phyloP scores from a whole-genome alignment of 2,888 invertebrate species.

The Euplagia quadripunctaria region DNA sequence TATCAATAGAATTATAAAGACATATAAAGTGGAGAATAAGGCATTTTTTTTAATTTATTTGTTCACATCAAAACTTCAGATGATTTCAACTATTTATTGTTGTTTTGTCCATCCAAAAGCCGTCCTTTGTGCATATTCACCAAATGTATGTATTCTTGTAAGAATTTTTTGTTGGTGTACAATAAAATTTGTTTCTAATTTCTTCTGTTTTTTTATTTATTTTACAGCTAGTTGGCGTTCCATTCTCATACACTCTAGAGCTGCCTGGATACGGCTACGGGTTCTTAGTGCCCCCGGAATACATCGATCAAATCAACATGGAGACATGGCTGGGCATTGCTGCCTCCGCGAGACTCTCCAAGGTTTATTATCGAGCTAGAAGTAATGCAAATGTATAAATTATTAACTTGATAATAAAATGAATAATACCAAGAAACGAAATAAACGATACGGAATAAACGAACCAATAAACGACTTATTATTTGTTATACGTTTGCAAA shows the following conservation, averaged over 20 bases:
- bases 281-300: conserved; percentile 61
- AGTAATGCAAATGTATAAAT: neutral
- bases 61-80: too few relatives aligned
- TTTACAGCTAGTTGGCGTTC: conserved; percentile 59
- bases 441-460: too few relatives aligned
- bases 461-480: neutral
- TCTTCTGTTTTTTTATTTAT: neutral
- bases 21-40: too few relatives aligned
- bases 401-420: neutral
- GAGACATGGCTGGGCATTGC: conserved; percentile 71
- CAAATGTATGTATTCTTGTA: too few relatives aligned
- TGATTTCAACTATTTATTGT: too few relatives aligned
- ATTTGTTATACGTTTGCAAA: too few relatives aligned
- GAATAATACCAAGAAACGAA: neutral
- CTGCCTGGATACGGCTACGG: conserved; percentile 59
- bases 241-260: conserved; percentile 68
- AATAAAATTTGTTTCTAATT: neutral
- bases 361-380: conserved; percentile 13
- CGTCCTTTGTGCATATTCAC: too few relatives aligned
- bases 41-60: too few relatives aligned
- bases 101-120: too few relatives aligned
- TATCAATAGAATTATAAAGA: too few relatives aligned
- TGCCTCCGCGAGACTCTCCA: conserved; percentile 59
- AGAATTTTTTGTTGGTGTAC: too few relatives aligned
- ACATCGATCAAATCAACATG: conserved; percentile 64